Percentiles rank a stretch among this genome's conserved stretches.
phyloP scores from a whole-genome alignment of 2,797 vertebrate genomes.

The Vespertilio murinus region DNA sequence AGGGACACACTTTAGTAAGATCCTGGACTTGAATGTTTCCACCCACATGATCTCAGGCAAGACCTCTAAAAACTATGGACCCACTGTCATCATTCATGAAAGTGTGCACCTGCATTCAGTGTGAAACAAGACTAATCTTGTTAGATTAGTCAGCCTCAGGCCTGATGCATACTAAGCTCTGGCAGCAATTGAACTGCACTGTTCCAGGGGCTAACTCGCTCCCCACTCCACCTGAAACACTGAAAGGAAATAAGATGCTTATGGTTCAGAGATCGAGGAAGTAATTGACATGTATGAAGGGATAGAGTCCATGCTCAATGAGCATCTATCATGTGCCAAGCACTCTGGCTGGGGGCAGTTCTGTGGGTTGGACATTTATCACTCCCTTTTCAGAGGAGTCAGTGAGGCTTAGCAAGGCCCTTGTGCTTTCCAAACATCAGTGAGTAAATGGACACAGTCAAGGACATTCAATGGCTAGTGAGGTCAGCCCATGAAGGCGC shows the following conservation, averaged over 20 bases:
- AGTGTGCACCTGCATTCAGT: not conserved
- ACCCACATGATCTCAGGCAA: not conserved
- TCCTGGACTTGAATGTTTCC: not conserved
- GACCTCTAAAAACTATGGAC: not conserved
- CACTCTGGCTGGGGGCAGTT: not conserved
- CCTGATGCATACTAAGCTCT: not conserved
- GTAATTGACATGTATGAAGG: not conserved
- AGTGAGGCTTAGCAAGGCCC: not conserved
- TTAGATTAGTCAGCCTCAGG: no score
- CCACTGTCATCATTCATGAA: not conserved
- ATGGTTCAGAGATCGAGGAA: not conserved
- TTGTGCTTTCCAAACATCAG: not conserved
- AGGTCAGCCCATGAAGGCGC: not conserved
- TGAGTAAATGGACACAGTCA: not conserved
- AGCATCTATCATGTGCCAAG: not conserved
- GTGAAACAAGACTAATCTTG: not conserved
- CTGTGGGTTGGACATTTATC: not conserved
- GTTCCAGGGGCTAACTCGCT: not conserved
- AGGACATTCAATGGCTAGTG: not conserved
- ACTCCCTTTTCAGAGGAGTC: not conserved
- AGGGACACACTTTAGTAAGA: not conserved
- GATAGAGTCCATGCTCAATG: not conserved
- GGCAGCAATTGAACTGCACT: not conserved
- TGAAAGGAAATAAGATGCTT: not conserved
- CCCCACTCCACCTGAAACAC: not conserved